These are phyloP conservation scores for Aythya baeri DNA, from an alignment of 2,113 vertebrate species.

Conservation along the genomic window DNA sequence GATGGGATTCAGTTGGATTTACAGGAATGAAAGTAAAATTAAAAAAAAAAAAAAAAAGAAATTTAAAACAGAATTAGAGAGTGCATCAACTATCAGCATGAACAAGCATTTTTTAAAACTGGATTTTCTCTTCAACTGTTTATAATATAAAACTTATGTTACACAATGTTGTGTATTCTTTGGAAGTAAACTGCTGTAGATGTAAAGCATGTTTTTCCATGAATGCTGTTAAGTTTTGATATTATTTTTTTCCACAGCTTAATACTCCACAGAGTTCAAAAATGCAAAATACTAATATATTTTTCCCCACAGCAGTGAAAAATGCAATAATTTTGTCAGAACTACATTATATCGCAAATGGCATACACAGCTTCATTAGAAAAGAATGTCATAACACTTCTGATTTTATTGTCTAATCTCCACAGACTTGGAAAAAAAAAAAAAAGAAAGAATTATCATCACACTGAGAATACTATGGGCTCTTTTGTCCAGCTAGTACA, in stretches of 20 bases:
- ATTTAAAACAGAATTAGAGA: slow-evolving; percentile 11
- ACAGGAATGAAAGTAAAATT: background rate
- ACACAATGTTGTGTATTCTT: background rate
- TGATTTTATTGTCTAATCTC: background rate
- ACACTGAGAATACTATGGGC: background rate
- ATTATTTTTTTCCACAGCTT: background rate
- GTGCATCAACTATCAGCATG: background rate
- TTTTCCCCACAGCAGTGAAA: background rate
- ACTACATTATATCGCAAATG: background rate
- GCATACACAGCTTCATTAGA: background rate
- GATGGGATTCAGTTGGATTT: background rate
- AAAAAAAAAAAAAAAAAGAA: too few relatives aligned
- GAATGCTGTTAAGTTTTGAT: background rate
- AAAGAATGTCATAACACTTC: background rate
- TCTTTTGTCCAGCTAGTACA: background rate
- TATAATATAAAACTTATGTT: background rate
- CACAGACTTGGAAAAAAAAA: background rate
- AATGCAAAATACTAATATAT: background rate
- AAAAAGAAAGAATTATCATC: background rate
- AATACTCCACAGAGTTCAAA: background rate
- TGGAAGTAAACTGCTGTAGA: background rate
- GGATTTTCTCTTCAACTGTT: background rate
- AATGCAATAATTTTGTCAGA: background rate
- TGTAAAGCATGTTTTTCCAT: background rate
- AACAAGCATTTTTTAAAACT: background rate